Base-by-base conservation (phyloP, 2,113 vertebrate genomes). In the Neomonachus schauinslandi region DNA sequence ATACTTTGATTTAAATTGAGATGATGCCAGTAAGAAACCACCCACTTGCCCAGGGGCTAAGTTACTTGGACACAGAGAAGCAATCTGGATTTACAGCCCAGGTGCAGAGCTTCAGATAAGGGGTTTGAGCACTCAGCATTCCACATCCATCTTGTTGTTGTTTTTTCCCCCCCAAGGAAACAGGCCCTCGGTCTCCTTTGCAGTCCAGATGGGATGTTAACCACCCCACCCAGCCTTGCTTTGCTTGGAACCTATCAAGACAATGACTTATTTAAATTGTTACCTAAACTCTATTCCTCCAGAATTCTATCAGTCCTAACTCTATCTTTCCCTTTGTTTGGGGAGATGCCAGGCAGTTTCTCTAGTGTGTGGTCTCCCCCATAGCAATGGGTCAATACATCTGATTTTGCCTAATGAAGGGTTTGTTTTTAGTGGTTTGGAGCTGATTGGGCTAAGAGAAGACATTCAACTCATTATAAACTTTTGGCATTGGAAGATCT, bases 1-100 rank as follows among this genome's bases (percentile, higher is more conserved):
- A 72, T 69, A 39, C 69, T 55, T 86, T 51, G 77, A 92, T 86
- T 85, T 61, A 92, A 94, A 81, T 61, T 80, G 74, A 94, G 77
- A 90, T 55, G 79, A 5, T 93, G 24, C 76, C 33, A 61, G 16
- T 76, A 94, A 94, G 84, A 92, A 95, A 82, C 39, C 69, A 42
- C 22, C 28, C 6, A 21, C 51, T 84, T 51, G 15, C 49, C 36
- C 61, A 33, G 19, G 22, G 33, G 13, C 9, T 74, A 63, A 55
- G 42, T 81, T 49, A 5, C 49, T 76, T 42, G 28, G 31, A 67
- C 36, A 55, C 42, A 86, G 65, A 92, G 31, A 51, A 49, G 31
- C 26, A 21, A 26, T 69, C 65, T 26, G 59, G 12, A 36, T 22
- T 49, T 14, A 15, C 72, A 69, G 33, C 28, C 39, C 63, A 69